phyloP scores from a whole-genome alignment of 2,113 vertebrate genomes.

The Orthonyx spaldingii region DNA sequence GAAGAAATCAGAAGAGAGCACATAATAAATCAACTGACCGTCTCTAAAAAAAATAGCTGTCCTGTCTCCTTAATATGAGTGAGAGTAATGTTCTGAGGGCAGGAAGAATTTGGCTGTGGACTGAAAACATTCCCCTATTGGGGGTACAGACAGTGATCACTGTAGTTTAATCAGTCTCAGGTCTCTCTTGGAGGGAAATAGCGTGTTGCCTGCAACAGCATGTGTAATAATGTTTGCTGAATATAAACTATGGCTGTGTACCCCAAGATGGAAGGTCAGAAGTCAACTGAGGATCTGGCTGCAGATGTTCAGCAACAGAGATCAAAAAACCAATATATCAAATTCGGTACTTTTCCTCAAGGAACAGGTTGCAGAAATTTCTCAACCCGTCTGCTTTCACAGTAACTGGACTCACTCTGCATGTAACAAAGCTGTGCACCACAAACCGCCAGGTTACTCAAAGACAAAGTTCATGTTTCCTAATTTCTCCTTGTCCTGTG shows the following conservation, averaged over 20 bases:
- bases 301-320: not conserved
- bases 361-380: constrained; percentile 26
- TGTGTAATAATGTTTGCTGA: constrained; percentile 36
- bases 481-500: not conserved
- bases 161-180: constrained; percentile 42
- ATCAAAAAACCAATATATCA: not conserved
- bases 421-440: not conserved
- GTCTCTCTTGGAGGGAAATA: constrained; percentile 18
- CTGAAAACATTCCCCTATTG: not conserved
- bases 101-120: constrained; percentile 33
- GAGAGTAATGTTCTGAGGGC: constrained; percentile 52
- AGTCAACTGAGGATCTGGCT: constrained; percentile 50
- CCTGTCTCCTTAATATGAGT: constrained; percentile 38
- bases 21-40: constrained; percentile 51
- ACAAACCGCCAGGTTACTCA: not conserved
- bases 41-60: constrained; percentile 48
- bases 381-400: not conserved
- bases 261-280: constrained; percentile 44
- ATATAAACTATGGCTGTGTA: constrained; percentile 5
- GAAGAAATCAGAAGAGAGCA: constrained; percentile 44
- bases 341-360: not conserved
- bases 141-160: constrained; percentile 21
- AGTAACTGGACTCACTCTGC: not conserved
- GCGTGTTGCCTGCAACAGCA: not conserved
- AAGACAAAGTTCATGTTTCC: not conserved